These are phyloP conservation scores for Halcyon chelicuti DNA, from an alignment of 2,797 vertebrate species.

Conservation along the genomic window DNA sequence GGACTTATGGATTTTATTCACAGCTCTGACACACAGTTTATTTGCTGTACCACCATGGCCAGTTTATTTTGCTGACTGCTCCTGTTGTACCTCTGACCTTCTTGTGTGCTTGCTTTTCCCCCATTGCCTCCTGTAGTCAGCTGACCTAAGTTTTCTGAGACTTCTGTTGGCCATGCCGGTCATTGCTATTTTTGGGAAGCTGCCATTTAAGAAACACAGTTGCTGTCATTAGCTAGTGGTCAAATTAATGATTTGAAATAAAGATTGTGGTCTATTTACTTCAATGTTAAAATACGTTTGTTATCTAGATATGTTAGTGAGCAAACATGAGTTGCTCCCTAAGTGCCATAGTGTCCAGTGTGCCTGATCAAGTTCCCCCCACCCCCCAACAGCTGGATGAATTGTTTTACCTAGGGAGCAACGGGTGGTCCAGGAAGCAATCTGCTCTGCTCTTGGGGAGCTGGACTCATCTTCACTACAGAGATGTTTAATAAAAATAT, in stretches of 20 bases:
- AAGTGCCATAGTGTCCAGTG: slow-evolving; percentile 7
- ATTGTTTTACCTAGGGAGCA: slow-evolving; percentile 44
- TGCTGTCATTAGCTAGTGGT: not conserved
- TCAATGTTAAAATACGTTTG: not conserved
- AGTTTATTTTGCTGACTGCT: slow-evolving; percentile 1
- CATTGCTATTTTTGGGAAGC: not conserved
- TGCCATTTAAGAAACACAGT: not conserved
- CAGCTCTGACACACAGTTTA: slow-evolving; percentile 1
- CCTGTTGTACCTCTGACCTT: slow-evolving; percentile 6
- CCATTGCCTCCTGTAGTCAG: not conserved
- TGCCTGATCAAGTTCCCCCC: not conserved
- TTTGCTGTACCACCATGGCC: not conserved
- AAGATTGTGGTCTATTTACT: not conserved
- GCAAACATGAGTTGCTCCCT: not conserved
- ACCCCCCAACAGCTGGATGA: not conserved
- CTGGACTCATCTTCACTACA: slow-evolving; percentile 68
- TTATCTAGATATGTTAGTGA: not conserved
- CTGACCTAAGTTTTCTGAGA: not conserved
- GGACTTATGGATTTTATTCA: not conserved
- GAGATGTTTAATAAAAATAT: slow-evolving; percentile 74
- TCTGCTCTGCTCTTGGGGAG: slow-evolving; percentile 57
- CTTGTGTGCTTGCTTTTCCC: not conserved
- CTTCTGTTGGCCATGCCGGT: not conserved
- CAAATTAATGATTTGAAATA: not conserved
- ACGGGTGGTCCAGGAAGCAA: slow-evolving; percentile 75